Evolutionary conservation across 2,888 invertebrate species (phyloP), one percentile per base, ranked within the genome.

Genomic region (Prosopocoilus inquinatus): DNA sequence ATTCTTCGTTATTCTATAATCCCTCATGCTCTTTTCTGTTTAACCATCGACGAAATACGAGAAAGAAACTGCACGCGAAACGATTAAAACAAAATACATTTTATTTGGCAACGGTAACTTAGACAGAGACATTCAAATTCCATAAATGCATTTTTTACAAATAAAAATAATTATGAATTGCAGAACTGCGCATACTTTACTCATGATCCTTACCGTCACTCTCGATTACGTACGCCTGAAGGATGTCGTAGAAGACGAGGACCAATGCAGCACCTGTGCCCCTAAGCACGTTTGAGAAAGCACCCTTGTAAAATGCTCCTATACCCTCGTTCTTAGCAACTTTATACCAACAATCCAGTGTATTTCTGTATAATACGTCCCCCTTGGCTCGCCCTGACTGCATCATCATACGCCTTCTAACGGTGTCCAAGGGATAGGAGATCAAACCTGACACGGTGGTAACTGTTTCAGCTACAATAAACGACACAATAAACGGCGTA

Each of bases 321-420:
- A 74, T 54, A 50, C 96, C 97, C 80, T 98, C 96, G 51, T 82
- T 80, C 78, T 87, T 88, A 76, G 88, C 81, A 75, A 96, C 94
- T 78, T 91, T 90, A 52, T 81, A 71, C 90, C 94, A 94, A 83
- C 96, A 96, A 81, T 97, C 93, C 60, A 92, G 70, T 47, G 96
- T 95, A 80, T 83, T 89, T 83, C 91, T 96, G 86, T 96, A 96
- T 69, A 92, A 79, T 67, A 92, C 84, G 51, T 94, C 92, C 50
- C 80, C 78, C 82, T 88, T 87, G 70, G 86, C 86, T 63, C 91
- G 88, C 53, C 94, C 94, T 67, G 95, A 95, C 82, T 96, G 96
- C 96, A 97, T 97, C 96, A 97, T 97, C 94, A 98, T 94, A 78
- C 96, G 89, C 83, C 96, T 87, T 78, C 96, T 87, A 71, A 91